Evolutionary conservation across 2,888 invertebrate genomes (phyloP).

Genomic region (Chymomyza fuscimana): DNA sequence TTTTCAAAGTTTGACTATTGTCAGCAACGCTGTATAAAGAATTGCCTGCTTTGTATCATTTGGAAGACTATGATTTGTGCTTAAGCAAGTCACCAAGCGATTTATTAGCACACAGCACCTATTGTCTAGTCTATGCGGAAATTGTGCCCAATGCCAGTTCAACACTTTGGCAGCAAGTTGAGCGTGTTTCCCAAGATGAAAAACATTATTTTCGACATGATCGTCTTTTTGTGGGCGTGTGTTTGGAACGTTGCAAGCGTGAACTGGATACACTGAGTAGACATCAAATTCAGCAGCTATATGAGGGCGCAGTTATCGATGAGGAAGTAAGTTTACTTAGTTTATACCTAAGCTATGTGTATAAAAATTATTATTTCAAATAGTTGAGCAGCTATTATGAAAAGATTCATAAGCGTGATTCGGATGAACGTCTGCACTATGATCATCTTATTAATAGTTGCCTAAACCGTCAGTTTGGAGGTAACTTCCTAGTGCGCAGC

Average conservation of each 20-base stretch:
- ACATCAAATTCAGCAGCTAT: constrained; percentile 43
- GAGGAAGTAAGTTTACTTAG: constrained; percentile 43
- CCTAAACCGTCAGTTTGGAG: constrained; percentile 56
- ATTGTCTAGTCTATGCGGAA: constrained; percentile 74
- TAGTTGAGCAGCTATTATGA: constrained; percentile 63
- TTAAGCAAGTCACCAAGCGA: constrained; percentile 80
- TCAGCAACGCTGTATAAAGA: constrained; percentile 63
- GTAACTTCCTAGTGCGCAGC: constrained; percentile 56
- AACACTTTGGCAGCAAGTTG: constrained; percentile 66
- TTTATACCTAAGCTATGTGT: background rate
- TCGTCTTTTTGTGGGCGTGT: constrained; percentile 71
- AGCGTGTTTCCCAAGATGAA: constrained; percentile 53
- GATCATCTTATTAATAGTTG: constrained; percentile 67
- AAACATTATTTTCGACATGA: constrained; percentile 71
- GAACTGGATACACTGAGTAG: constrained; percentile 32
- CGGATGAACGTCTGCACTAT: constrained; percentile 58
- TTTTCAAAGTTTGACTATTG: background rate
- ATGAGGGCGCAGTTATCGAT: constrained; percentile 38
- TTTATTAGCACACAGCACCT: constrained; percentile 41
- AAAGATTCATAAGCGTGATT: constrained; percentile 57
- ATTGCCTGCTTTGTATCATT: constrained; percentile 68
- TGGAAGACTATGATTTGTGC: constrained; percentile 77
- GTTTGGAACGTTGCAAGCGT: constrained; percentile 64
- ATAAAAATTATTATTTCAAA: background rate
- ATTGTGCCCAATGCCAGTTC: constrained; percentile 65